Conservation (phyloP, 2,888 invertebrate species). For the Agrypnus murinus region DNA sequence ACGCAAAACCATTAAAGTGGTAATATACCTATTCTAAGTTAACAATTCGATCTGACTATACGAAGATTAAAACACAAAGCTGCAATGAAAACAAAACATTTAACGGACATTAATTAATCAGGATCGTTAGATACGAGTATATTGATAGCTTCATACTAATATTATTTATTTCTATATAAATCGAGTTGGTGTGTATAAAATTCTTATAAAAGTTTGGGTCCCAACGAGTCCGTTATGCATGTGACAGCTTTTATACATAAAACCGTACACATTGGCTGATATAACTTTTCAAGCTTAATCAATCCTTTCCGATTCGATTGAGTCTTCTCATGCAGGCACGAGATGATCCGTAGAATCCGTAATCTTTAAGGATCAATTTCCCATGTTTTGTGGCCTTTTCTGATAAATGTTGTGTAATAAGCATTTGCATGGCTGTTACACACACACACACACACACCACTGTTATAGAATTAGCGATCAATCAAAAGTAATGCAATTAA, state of each 20-base stretch:
- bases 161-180: not conserved
- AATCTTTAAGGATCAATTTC: constrained; percentile 25
- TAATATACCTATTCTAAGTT: too few species aligned
- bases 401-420: constrained; percentile 31
- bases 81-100: not conserved
- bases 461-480: constrained; percentile 3
- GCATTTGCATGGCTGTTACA: constrained; percentile 17
- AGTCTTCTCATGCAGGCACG: constrained; percentile 25
- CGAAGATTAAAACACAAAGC: too few species aligned
- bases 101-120: constrained; percentile 1
- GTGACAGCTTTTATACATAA: constrained; percentile 27
- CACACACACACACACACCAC: too few species aligned
- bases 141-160: constrained; percentile 9
- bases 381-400: constrained; percentile 10
- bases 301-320: constrained; percentile 33
- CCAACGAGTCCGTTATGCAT: not conserved
- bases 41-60: too few species aligned
- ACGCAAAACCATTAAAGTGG: too few species aligned
- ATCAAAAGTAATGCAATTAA: constrained; percentile 14
- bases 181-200: not conserved
- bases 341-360: constrained; percentile 3
- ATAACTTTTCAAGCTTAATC: constrained; percentile 29
- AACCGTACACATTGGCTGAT: constrained; percentile 20
- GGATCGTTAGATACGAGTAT: too few species aligned
- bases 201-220: not conserved